Conservation (phyloP, 2,113 vertebrate species). For the Poeciliopsis occidentalis region DNA sequence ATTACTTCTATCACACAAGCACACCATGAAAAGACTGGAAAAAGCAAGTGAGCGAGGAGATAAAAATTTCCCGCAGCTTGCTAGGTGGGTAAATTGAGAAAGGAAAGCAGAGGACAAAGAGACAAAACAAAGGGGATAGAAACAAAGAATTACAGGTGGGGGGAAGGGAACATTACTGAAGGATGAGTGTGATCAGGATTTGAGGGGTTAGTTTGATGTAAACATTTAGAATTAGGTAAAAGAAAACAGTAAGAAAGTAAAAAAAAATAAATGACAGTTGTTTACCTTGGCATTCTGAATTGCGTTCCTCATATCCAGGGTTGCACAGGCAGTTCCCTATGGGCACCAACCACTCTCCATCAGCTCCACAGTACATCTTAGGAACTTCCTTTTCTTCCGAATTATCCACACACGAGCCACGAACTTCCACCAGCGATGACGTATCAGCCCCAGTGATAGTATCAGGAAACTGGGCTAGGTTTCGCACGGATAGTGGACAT, state of each 20-base stretch:
- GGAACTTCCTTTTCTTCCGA: conserved; percentile 97
- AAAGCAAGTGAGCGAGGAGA: conserved; percentile 36
- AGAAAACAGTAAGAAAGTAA: background rate
- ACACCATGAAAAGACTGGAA: conserved; percentile 66
- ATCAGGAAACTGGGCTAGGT: conserved; percentile 96
- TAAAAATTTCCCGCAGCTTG: conserved; percentile 30
- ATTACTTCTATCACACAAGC: conserved; percentile 79
- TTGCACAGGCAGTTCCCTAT: conserved; percentile 98
- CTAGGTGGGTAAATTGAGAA: conserved; percentile 6
- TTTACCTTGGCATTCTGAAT: conserved; percentile 95
- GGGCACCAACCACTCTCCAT: conserved; percentile 98
- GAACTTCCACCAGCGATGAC: conserved; percentile 96
- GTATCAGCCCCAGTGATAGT: conserved; percentile 96
- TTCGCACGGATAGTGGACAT: conserved; percentile 91
- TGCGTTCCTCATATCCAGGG: conserved; percentile 93
- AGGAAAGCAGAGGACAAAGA: conserved; percentile 46
- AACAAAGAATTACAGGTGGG: conserved; percentile 12
- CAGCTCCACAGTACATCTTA: conserved; percentile 99
- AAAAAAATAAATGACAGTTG: conserved; percentile 5
- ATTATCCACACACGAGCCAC: conserved; percentile 97
- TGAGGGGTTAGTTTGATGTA: conserved; percentile 5
- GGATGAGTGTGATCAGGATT: background rate
- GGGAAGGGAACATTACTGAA: background rate
- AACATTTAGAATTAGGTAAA: conserved; percentile 13
- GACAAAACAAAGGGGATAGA: conserved; percentile 7